These are phyloP conservation scores for Caenorhabditis sp. DNA, from an alignment of 2,888 invertebrate species.

Conservation along the genomic window DNA sequence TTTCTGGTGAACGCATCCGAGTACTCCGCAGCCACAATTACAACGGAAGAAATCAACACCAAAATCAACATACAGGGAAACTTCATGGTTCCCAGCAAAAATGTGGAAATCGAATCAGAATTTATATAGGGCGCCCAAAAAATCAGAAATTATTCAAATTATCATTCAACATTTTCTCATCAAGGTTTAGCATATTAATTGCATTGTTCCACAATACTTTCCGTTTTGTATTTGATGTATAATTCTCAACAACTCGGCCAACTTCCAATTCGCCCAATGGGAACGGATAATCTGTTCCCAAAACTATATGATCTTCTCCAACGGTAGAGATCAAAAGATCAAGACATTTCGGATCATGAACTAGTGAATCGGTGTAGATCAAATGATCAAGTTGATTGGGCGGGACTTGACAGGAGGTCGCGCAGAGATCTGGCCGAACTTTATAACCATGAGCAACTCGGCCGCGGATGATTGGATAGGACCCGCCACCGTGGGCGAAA, in stretches of 20 bases:
- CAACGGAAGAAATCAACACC: not conserved
- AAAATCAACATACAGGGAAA: too few species aligned
- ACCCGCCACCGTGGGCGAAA: constrained; percentile 75
- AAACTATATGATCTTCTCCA: constrained; percentile 74
- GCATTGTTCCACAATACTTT: constrained; percentile 61
- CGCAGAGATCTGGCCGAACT: constrained; percentile 75
- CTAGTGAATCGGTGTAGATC: constrained; percentile 75
- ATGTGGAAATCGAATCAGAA: too few species aligned
- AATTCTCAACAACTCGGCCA: constrained; percentile 50
- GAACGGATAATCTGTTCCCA: constrained; percentile 77
- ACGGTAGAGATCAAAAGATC: constrained; percentile 73
- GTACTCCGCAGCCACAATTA: constrained; percentile 11
- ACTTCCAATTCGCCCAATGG: constrained; percentile 74
- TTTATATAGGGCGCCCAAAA: not conserved
- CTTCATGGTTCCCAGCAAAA: too few species aligned
- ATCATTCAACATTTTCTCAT: constrained; percentile 35
- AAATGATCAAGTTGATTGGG: constrained; percentile 73
- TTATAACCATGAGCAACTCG: constrained; percentile 74
- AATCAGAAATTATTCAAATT: constrained; percentile 4
- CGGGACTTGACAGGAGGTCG: constrained; percentile 71
- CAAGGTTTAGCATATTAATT: constrained; percentile 50
- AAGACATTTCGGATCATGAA: constrained; percentile 74
- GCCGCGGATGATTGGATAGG: constrained; percentile 75
- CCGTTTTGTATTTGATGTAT: constrained; percentile 31
- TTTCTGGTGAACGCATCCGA: constrained; percentile 48